Base-by-base conservation (phyloP, 2,113 vertebrate genomes). In the Falco punctatus region DNA sequence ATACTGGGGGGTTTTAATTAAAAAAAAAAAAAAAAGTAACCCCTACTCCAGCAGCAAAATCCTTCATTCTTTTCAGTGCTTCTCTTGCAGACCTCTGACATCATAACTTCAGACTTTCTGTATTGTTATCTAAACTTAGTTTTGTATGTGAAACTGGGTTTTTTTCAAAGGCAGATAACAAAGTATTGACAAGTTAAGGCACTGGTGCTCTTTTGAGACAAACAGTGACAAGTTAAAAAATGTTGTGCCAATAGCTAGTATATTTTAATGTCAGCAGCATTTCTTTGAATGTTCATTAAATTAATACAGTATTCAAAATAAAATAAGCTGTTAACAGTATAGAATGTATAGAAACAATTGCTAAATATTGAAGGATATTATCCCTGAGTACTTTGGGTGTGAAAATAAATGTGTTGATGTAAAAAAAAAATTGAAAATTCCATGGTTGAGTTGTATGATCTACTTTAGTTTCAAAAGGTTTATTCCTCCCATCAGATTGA, bases 261-360 rank as follows among this genome's bases (percentile, higher is more conserved):
- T 79, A 44, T 79, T 79, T 66, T 79, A 18, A 19, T 38, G 32
- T 58, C 54, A 75, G 27, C 51, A 81, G 52, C 62, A 78, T 69
- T 88, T 81, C 55, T 96, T 94, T 91, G 70, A 90, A 75, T 90
- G 88, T 77, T 93, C 74, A 84, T 86, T 88, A 79, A 46, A 52
- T 86, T 86, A 91, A 83, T 92, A 88, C 20, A 93, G 57, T 79
- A 91, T 80, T 58, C 82, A 65, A 58, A 33, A 38, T 58, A 57
- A 57, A 79, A 27, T 38, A 44, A 71, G 35, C 30, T 85, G 35
- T 59, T 95, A 80, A 81, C 48, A 69, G 62, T 57, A 66, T 9
- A 18, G 58, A 78, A 64, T 93, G 79, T 51, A 78, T 84, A 81
- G 81, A 80, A 88, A 62, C 44, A 74, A 27, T 35, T 92, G 77